Base-by-base conservation (phyloP, 2,888 invertebrate genomes). In the Pogonocherus hispidulus region DNA sequence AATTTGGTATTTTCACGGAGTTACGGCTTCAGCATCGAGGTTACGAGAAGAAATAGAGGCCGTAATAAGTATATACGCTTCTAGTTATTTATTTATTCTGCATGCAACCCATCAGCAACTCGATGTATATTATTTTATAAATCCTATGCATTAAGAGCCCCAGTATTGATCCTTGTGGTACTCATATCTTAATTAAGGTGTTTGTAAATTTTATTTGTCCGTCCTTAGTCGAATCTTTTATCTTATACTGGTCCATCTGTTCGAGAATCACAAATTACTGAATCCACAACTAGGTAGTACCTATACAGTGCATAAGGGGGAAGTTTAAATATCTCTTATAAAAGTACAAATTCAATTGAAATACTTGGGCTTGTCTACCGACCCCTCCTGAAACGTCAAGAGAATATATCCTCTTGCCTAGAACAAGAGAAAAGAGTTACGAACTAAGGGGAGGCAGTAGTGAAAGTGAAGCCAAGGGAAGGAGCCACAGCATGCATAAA, bases 371-470 rank as follows among this genome's bases (percentile, higher is more conserved):
- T 78, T 82, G 76, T 84, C 82, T 69, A 82, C 67, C 60, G 81
- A 81, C 72, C 80, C 80, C 76, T 82, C 81, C 77, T 82, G 77
- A 67, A 78, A 81, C 60, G 81, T 80, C 74, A 84, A 80, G 62
- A 84, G 80, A 78, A 83, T 78, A 80, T 83, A 83, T 77, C 82
- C 82, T 73, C 79, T 82, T 68, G 79, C 83, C 83, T 84, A 82
- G 70, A 83, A 83, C 80, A 59, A 57, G 22, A 76, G 77, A 78
- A 72, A 75, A 71, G 74, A 75, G 70, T 70, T 62, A 62, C 70
- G 63, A 73, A 66, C 73, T 73, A 75, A 76, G 65, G 72, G 67
- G 73, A 67, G 72, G 22, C 60, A 62, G 52, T 52, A 32, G 9
- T 54, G 49, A 57, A 44, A 41, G 20, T 68, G 32, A 32, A 59